These are phyloP conservation scores for Scolopax bukidnonensis DNA, from an alignment of 2,797 vertebrate genomes.

Conservation along the genomic window DNA sequence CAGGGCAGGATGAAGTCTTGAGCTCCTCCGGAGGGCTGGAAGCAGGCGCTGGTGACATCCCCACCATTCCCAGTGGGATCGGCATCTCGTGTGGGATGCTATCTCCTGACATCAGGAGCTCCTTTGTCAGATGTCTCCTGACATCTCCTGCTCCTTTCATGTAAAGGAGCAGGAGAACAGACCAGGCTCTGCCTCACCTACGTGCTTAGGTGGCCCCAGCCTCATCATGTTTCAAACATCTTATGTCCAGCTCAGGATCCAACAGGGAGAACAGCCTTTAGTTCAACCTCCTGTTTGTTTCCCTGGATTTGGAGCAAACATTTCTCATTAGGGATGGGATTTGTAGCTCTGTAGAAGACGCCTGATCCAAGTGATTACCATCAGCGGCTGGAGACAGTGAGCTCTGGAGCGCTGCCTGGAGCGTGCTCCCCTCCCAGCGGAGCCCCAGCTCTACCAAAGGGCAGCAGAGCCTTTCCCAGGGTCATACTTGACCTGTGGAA, in stretches of 20 bases:
- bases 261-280: neutral
- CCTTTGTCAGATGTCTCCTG: too few species aligned
- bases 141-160: too few species aligned
- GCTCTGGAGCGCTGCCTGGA: neutral
- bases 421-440: neutral
- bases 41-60: neutral
- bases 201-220: neutral
- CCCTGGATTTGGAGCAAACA: neutral
- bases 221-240: fast-evolving
- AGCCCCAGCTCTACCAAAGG: neutral
- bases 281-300: neutral
- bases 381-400: neutral
- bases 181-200: neutral
- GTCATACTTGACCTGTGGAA: neutral
- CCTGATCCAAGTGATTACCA: neutral
- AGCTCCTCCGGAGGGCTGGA: neutral
- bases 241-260: neutral
- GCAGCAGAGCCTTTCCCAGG: neutral
- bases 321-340: neutral
- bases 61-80: neutral
- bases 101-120: neutral
- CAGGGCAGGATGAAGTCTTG: neutral
- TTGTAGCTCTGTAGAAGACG: neutral
- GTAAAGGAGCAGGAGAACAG: neutral
- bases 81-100: fast-evolving